A percentile compares a stretch with the other conserved stretches of the same genome.
Conservation (phyloP, 2,888 invertebrate species). For the Julus scandinavius region DNA sequence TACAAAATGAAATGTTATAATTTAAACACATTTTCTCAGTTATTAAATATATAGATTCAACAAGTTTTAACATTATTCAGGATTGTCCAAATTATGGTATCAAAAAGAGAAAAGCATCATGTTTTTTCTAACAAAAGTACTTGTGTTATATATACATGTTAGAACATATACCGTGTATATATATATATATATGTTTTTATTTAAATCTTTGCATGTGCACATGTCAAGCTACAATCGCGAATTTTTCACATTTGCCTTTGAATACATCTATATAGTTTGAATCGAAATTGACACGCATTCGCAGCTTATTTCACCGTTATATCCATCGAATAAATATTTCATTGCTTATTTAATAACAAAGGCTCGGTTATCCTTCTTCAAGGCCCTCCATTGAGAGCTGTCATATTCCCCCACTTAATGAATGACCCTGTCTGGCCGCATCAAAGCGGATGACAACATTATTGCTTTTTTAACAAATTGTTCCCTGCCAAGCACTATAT, state of each 20-base stretch:
- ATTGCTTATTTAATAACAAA: conserved; percentile 42
- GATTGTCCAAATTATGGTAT: too few species aligned
- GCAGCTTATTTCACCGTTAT: conserved; percentile 7
- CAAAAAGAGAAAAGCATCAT: too few species aligned
- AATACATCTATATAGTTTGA: neutral
- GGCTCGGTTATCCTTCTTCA: neutral
- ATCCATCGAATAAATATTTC: neutral
- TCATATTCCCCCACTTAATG: conserved; percentile 10
- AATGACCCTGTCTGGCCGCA: conserved; percentile 29
- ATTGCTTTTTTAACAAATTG: conserved; percentile 42
- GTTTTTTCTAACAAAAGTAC: too few species aligned
- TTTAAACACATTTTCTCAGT: too few species aligned
- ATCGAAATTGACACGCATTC: conserved; percentile 22
- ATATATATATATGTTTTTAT: too few species aligned
- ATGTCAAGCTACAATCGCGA: too few species aligned
- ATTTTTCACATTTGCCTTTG: neutral
- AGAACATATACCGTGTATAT: too few species aligned
- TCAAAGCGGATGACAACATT: conserved; percentile 17
- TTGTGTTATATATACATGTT: too few species aligned
- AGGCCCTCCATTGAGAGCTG: neutral
- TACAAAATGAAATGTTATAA: too few species aligned
- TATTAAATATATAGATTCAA: too few species aligned
- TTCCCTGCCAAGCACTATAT: neutral
- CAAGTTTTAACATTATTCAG: too few species aligned
- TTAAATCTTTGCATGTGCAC: too few species aligned